Conservation (phyloP, 2,797 vertebrate species). For the Tokudaia tokunoshimensis region DNA sequence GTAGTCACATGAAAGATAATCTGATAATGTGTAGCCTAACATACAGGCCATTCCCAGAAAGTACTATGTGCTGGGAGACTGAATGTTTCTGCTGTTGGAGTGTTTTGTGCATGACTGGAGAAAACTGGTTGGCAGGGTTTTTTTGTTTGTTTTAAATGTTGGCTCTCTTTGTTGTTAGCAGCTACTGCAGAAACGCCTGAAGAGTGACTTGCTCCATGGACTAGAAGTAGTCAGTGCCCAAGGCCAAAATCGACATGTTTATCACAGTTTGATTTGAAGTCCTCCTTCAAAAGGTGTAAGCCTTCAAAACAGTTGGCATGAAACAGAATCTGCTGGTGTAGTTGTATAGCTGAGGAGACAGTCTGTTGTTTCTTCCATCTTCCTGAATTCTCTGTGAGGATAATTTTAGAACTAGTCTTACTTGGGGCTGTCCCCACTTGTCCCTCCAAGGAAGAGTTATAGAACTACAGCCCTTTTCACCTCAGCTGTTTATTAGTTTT, state of each 20-base stretch:
- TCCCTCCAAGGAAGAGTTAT: background rate
- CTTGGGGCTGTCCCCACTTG: background rate
- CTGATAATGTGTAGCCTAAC: background rate
- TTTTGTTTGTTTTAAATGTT: background rate
- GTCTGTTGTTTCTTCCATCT: background rate
- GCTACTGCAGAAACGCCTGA: background rate
- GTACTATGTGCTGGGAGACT: background rate
- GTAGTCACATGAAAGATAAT: slow-evolving; percentile 15
- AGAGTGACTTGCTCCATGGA: background rate
- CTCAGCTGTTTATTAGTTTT: slow-evolving; percentile 10
- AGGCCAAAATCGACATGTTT: background rate
- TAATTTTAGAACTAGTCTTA: background rate
- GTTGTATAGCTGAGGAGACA: background rate
- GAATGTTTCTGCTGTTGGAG: background rate
- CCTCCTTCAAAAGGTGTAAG: background rate
- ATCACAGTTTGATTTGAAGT: background rate
- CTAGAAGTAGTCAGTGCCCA: background rate
- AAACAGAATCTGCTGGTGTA: background rate
- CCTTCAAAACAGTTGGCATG: background rate
- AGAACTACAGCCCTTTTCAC: background rate
- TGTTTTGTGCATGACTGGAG: background rate
- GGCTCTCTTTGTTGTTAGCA: background rate
- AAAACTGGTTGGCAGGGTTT: background rate
- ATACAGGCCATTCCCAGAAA: background rate
- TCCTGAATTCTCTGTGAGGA: background rate